A percentile compares a stretch with the other conserved stretches of the same genome.
Evolutionary conservation across 1,140 invertebrate species (phyloP).

Genomic region (Steinernema feltiae): DNA sequence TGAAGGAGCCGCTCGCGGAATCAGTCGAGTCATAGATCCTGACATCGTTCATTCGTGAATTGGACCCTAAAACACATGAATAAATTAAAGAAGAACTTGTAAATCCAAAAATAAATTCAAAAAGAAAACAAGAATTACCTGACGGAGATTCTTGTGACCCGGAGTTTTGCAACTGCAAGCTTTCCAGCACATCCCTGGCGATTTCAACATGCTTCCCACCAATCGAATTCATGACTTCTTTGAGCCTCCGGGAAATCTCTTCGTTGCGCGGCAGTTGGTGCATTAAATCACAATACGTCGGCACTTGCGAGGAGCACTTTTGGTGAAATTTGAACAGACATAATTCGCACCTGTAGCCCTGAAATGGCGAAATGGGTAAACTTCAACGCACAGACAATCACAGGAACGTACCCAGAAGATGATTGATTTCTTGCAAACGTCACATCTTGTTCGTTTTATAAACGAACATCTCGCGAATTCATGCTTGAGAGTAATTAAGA

Average conservation of each 20-base stretch:
- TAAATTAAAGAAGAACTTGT: slow-evolving; percentile 11
- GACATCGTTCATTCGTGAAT: slow-evolving; percentile 5
- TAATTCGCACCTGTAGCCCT: slow-evolving; percentile 39
- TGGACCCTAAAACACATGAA: slow-evolving; percentile 12
- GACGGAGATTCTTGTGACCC: neutral
- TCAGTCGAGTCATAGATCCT: neutral
- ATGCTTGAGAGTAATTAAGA: slow-evolving; percentile 33
- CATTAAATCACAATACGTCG: slow-evolving; percentile 38
- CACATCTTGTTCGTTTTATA: slow-evolving; percentile 28
- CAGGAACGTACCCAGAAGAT: slow-evolving; percentile 31
- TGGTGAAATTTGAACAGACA: slow-evolving; percentile 43
- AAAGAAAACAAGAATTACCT: neutral
- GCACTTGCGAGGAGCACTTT: slow-evolving; percentile 31
- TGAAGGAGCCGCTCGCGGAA: neutral
- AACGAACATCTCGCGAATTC: slow-evolving; percentile 31
- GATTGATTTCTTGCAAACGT: slow-evolving; percentile 38
- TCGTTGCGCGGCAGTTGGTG: slow-evolving; percentile 14
- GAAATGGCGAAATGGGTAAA: neutral
- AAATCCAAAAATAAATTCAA: neutral
- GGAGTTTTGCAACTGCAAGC: neutral
- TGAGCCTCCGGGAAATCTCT: slow-evolving; percentile 15
- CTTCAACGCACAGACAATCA: no score
- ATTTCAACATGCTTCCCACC: slow-evolving; percentile 13
- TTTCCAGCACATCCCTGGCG: slow-evolving; percentile 2
- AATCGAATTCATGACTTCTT: neutral